Evolutionary conservation across 1,140 invertebrate species (phyloP), one percentile per base, ranked within the genome.

Genomic region (Ptiloglossa arizonensis): DNA sequence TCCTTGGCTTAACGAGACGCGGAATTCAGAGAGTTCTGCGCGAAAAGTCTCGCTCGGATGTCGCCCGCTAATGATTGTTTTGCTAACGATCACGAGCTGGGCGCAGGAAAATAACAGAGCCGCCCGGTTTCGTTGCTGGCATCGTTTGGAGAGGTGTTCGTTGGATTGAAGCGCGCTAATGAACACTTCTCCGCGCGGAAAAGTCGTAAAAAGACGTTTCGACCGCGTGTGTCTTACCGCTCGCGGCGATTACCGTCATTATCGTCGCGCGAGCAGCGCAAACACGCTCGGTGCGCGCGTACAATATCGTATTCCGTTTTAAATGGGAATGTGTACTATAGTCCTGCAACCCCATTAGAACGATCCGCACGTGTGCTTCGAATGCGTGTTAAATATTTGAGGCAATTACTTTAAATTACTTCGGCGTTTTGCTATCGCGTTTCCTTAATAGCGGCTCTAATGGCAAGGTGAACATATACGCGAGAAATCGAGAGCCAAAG

Each of bases 311-410:
- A 41, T 48, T 46, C 41, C 0, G 5, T 35, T 29, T 59, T 44
- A 67, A 73, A 74, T 63, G 59, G 38, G 19, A 27, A 35, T 41
- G 35, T 56, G 27, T 41, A 54, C 54, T 67, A 62, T 50, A 19
- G 44, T 62, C 52, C 60, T 56, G 27, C 54, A 24, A 32, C 8
- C 57, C 44, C 56, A 60, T 69, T 69, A 70, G 24, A 59, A 52
- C 64, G 44, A 44, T 38, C 17, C 57, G 54, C 68, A 32, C 41
- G 52, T 24, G 74, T 72, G 44, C 27, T 60, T 79, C 52, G 57
- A 72, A 71, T 44, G 46, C 24, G 59, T 22, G 75, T 78, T 78
- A 72, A 78, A 78, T 32, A 72, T 38, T 22, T 27, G 24, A 6
- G n/a, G n/a, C 38, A 72, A 72, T 72, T 78, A 27, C 38, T 38